These are phyloP conservation scores for Anthrax anthrax DNA, from an alignment of 2,888 invertebrate species.

Conservation along the genomic window DNA sequence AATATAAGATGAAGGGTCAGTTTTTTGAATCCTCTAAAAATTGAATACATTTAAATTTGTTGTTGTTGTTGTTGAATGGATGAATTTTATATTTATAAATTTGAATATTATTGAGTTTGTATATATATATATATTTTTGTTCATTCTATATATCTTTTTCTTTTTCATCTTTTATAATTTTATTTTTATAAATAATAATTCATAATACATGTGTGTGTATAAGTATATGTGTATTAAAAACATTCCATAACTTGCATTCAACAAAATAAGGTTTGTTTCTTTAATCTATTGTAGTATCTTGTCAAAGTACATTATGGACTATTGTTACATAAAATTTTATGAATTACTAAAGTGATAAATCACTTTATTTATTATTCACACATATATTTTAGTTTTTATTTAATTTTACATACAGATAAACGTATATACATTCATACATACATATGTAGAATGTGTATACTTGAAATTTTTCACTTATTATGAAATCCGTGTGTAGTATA, in stretches of 20 bases:
- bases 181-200: no score
- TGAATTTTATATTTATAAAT: no score
- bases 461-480: no score
- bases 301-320: slow-evolving; percentile 19
- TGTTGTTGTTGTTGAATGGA: no score
- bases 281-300: slow-evolving; percentile 17
- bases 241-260: slow-evolving; percentile 2
- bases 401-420: not conserved
- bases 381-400: not conserved
- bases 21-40: not conserved
- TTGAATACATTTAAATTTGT: no score
- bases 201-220: no score
- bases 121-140: no score
- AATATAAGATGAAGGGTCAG: not conserved
- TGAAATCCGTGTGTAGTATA: no score
- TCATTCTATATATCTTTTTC: no score
- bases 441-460: not conserved
- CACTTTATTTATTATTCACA: slow-evolving; percentile 13
- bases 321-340: slow-evolving; percentile 18
- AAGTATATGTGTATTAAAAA: no score
- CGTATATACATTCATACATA: not conserved
- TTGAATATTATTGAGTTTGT: no score
- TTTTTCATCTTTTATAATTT: no score
- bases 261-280: slow-evolving; percentile 12
- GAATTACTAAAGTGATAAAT: slow-evolving; percentile 20